A percentile compares a stretch with the other conserved stretches of the same genome.
Evolutionary conservation across 2,888 invertebrate genomes (phyloP).

Genomic region (Nemoura dubitans): DNA sequence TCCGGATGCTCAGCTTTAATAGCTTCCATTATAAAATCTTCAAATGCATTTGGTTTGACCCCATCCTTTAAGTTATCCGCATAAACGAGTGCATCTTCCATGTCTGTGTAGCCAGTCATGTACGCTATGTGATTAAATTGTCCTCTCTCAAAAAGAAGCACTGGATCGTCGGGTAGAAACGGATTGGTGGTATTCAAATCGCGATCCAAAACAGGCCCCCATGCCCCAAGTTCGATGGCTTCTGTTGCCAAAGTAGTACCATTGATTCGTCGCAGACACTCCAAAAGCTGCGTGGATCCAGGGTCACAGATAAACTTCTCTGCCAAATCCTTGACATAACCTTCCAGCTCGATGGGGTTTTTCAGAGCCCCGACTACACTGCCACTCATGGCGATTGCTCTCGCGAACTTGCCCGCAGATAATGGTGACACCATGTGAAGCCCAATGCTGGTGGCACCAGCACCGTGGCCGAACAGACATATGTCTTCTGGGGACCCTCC

Average conservation of each 20-base stretch:
- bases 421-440: conserved; percentile 71
- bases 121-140: conserved; percentile 49
- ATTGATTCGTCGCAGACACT: conserved; percentile 73
- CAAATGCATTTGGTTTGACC: conserved; percentile 69
- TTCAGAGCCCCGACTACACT: conserved; percentile 73
- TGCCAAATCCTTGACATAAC: background rate
- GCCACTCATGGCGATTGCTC: conserved; percentile 85
- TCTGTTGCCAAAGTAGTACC: conserved; percentile 65
- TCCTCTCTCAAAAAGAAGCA: conserved; percentile 50
- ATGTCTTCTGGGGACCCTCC: conserved; percentile 80
- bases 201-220: conserved; percentile 82
- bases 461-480: conserved; percentile 81
- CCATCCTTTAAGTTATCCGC: conserved; percentile 68
- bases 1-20: conserved; percentile 69
- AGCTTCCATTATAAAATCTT: conserved; percentile 71
- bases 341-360: conserved; percentile 23
- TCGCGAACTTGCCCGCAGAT: conserved; percentile 70
- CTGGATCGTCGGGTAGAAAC: conserved; percentile 74
- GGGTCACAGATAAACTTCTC: conserved; percentile 61
- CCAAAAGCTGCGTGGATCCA: conserved; percentile 73
- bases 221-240: conserved; percentile 65
- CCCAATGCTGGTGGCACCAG: conserved; percentile 81
- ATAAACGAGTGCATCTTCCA: conserved; percentile 77
- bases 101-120: conserved; percentile 80
- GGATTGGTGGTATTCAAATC: conserved; percentile 71